phyloP scores from a whole-genome alignment of 2,888 invertebrate species.

The Plebejus argus region DNA sequence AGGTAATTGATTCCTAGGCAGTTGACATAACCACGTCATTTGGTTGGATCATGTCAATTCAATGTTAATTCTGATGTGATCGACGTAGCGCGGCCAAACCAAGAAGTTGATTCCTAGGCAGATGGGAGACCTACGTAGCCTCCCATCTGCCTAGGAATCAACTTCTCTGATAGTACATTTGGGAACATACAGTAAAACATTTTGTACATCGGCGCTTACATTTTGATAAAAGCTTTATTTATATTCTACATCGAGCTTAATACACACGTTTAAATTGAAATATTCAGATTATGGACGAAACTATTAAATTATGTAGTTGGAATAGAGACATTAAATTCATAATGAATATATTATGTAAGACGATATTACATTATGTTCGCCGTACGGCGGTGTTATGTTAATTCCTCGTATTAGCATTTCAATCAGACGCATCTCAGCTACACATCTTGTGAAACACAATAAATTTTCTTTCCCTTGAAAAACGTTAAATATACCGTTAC shows the following conservation, averaged over 20 bases:
- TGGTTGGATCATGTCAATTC: too few species aligned
- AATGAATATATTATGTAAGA: constrained; percentile 20
- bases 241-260: constrained; percentile 8
- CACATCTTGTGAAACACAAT: background rate
- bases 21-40: too few species aligned
- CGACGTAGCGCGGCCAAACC: too few species aligned
- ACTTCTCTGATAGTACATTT: too few species aligned
- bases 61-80: too few species aligned
- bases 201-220: background rate
- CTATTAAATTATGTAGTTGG: constrained; percentile 9
- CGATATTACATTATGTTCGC: constrained; percentile 30
- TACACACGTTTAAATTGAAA: constrained; percentile 14
- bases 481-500: background rate
- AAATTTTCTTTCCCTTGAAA: background rate
- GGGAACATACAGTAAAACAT: background rate
- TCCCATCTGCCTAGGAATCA: too few species aligned
- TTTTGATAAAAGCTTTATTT: background rate
- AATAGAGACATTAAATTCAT: constrained; percentile 16
- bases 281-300: constrained; percentile 13
- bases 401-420: constrained; percentile 68
- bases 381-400: constrained; percentile 63
- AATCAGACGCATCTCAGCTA: constrained; percentile 61
- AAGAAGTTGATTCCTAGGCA: too few species aligned
- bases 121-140: too few species aligned
- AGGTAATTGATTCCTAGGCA: too few species aligned